Conservation (phyloP, 2,888 invertebrate species). For the Cryptus viduatorius region DNA sequence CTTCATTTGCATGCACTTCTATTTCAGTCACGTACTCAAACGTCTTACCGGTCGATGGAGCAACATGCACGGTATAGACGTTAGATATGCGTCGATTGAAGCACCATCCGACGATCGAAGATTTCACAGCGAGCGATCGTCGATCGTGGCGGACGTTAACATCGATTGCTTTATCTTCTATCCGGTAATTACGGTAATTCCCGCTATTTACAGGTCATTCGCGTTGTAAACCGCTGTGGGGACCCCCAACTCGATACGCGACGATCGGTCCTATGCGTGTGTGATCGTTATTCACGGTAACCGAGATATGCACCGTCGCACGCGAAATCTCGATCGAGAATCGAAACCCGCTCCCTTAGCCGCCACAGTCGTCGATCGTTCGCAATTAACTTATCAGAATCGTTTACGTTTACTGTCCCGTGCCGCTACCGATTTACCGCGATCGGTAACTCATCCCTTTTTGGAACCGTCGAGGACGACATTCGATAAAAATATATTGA, state of each 20-base stretch:
- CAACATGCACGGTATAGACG: constrained; percentile 1
- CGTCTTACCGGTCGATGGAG: not conserved
- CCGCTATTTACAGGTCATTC: constrained; percentile 74
- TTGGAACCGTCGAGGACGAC: too few relatives aligned
- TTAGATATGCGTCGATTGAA: constrained; percentile 10
- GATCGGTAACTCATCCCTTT: too few relatives aligned
- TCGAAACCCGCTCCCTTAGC: constrained; percentile 1
- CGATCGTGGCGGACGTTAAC: constrained; percentile 63
- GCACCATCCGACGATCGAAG: constrained; percentile 40
- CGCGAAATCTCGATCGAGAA: constrained; percentile 53
- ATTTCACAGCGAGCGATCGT: constrained; percentile 61
- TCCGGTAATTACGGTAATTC: constrained; percentile 75
- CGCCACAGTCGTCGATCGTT: constrained; percentile 35
- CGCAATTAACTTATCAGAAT: constrained; percentile 74
- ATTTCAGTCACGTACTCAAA: constrained; percentile 1
- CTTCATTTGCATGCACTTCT: not conserved
- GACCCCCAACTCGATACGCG: not conserved
- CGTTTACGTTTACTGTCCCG: constrained; percentile 64
- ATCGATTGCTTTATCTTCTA: constrained; percentile 72
- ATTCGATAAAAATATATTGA: constrained; percentile 10
- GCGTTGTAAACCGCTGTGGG: constrained; percentile 50
- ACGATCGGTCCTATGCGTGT: constrained; percentile 25
- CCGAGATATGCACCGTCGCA: constrained; percentile 32
- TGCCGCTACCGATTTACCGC: constrained; percentile 62
- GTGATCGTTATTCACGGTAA: constrained; percentile 47